Conservation (phyloP, 2,888 invertebrate species). For the Netelia inedita region DNA sequence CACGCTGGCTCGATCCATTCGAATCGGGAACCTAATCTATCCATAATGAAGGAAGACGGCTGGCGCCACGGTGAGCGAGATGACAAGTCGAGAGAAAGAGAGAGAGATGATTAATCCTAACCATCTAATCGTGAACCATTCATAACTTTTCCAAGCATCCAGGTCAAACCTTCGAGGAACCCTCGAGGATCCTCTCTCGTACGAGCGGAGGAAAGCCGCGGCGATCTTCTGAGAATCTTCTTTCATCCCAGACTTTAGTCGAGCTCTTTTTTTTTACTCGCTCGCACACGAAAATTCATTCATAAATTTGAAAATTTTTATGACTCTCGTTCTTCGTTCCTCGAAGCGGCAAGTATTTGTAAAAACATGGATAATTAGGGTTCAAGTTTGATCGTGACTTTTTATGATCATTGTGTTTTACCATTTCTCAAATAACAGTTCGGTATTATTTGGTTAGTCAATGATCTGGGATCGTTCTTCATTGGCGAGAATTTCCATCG, state of each 20-base stretch:
- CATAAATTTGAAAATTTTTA: conserved; percentile 33
- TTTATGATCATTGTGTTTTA: no score
- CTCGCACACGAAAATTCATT: conserved; percentile 39
- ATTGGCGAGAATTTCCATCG: not conserved
- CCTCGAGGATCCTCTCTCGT: conserved; percentile 5
- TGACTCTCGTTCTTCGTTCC: not conserved
- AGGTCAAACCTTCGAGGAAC: not conserved
- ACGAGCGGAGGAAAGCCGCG: conserved; percentile 26
- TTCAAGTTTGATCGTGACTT: not conserved
- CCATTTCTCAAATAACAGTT: no score
- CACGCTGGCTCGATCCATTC: conserved; percentile 36
- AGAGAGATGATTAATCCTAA: conserved; percentile 48
- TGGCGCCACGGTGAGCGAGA: conserved; percentile 76
- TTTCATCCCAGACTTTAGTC: conserved; percentile 37
- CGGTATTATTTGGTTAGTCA: not conserved
- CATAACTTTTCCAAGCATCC: conserved; percentile 72
- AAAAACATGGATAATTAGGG: not conserved
- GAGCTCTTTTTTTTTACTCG: conserved; percentile 11
- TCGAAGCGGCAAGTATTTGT: not conserved
- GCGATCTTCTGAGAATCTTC: conserved; percentile 29
- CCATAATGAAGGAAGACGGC: conserved; percentile 79
- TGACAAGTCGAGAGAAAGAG: conserved; percentile 43
- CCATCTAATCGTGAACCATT: conserved; percentile 78
- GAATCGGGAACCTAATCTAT: conserved; percentile 78
- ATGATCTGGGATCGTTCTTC: conserved; percentile 2